Evolutionary conservation across 2,113 vertebrate genomes (phyloP).

Genomic region (Lagopus muta): DNA sequence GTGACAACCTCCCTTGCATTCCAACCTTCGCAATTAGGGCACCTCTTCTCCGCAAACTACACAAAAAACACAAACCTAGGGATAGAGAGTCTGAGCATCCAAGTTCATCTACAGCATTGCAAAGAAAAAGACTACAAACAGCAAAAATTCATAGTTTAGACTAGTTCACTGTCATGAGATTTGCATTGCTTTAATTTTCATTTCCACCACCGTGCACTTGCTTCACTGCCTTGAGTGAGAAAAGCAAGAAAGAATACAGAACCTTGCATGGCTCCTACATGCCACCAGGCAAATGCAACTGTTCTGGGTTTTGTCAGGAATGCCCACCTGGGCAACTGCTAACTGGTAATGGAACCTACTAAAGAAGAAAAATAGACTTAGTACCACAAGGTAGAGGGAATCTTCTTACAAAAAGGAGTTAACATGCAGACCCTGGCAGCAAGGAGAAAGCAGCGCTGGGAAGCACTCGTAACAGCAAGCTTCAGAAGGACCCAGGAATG

Average conservation of each 20-base stretch:
- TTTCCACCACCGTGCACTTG: background rate
- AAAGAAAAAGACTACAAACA: background rate
- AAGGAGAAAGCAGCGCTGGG: background rate
- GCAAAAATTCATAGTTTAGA: fast-evolving
- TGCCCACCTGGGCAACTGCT: background rate
- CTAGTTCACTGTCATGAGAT: background rate
- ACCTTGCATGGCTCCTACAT: fast-evolving
- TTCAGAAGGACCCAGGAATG: background rate
- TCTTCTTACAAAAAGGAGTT: background rate
- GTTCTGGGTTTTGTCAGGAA: background rate
- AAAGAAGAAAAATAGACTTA: fast-evolving
- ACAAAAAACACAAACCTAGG: fast-evolving
- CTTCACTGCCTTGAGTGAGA: background rate
- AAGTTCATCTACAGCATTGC: background rate
- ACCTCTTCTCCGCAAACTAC: fast-evolving
- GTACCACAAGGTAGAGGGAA: background rate
- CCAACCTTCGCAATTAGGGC: background rate
- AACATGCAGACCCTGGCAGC: fast-evolving
- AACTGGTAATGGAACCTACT: background rate
- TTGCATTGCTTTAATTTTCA: fast-evolving
- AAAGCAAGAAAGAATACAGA: background rate
- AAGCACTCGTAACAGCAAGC: background rate
- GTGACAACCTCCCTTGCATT: background rate
- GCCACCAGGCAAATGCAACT: background rate
- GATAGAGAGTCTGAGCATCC: background rate